These are phyloP conservation scores for Microchirus variegatus DNA, from an alignment of 2,797 vertebrate species.

Conservation along the genomic window DNA sequence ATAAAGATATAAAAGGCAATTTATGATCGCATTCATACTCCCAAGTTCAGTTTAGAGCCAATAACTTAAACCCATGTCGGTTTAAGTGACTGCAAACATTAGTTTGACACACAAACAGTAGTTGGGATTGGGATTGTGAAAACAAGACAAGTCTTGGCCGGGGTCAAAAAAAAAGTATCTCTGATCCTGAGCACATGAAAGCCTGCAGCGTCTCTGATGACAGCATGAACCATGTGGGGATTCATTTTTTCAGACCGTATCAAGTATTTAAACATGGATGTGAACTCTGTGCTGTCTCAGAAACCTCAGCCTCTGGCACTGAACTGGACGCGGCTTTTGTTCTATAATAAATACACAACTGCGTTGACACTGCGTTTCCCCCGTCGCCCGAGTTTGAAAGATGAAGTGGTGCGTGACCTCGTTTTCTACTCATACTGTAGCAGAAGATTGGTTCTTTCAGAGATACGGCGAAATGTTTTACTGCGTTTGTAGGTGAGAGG, in stretches of 20 bases:
- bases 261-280: constrained; percentile 60
- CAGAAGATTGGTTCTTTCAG: too few species aligned
- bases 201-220: constrained; percentile 37
- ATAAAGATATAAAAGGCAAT: too few species aligned
- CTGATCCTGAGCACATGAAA: constrained; percentile 5
- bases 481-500: not conserved
- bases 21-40: too few species aligned
- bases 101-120: too few species aligned
- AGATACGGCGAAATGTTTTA: too few species aligned
- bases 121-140: not conserved
- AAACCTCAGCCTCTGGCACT: constrained; percentile 50
- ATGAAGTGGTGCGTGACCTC: constrained; percentile 41
- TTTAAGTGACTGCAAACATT: too few species aligned
- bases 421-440: not conserved
- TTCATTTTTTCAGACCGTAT: constrained; percentile 64
- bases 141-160: constrained; percentile 21
- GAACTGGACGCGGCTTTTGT: constrained; percentile 37
- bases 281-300: constrained; percentile 49
- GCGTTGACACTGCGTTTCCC: constrained; percentile 27
- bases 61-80: too few species aligned
- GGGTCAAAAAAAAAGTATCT: too few species aligned
- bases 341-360: constrained; percentile 43
- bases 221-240: constrained; percentile 33
- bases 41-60: too few species aligned
- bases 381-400: constrained; percentile 31